Evolutionary conservation across 2,888 invertebrate species (phyloP).

Genomic region (Tillus elongatus): DNA sequence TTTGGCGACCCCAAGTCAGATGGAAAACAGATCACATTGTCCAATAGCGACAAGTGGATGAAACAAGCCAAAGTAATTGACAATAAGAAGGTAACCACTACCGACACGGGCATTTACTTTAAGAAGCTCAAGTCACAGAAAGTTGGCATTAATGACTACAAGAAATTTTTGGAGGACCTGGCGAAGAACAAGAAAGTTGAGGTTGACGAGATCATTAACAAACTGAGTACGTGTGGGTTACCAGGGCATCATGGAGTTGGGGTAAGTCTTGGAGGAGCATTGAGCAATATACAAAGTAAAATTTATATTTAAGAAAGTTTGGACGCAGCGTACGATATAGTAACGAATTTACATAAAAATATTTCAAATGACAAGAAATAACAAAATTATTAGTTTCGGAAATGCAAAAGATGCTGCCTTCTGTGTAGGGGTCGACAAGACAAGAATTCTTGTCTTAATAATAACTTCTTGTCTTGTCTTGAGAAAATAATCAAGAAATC

Average conservation of each 20-base stretch:
- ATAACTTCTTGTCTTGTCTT: too few species aligned
- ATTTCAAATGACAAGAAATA: too few species aligned
- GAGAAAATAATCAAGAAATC: too few species aligned
- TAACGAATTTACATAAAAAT: too few species aligned
- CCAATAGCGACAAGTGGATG: constrained; percentile 93
- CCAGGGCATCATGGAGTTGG: constrained; percentile 53
- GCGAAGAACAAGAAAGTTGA: constrained; percentile 78
- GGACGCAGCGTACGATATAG: too few species aligned
- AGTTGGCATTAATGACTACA: constrained; percentile 67
- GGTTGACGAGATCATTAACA: constrained; percentile 66
- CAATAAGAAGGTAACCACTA: constrained; percentile 78
- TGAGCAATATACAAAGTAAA: too few species aligned
- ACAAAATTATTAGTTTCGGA: too few species aligned
- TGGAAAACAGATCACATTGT: constrained; percentile 75
- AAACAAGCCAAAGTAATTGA: constrained; percentile 71
- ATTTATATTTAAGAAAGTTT: too few species aligned
- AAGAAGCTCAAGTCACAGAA: constrained; percentile 82
- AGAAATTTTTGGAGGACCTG: constrained; percentile 76
- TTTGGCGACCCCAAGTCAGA: constrained; percentile 85
- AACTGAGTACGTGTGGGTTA: constrained; percentile 69
- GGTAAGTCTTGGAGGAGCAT: too few species aligned
- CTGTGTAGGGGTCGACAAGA: too few species aligned
- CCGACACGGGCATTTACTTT: constrained; percentile 86
- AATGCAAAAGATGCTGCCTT: too few species aligned
- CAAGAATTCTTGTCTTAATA: too few species aligned